These are phyloP conservation scores for Bombyx mandarina DNA, from an alignment of 1,140 invertebrate species.

Conservation along the genomic window DNA sequence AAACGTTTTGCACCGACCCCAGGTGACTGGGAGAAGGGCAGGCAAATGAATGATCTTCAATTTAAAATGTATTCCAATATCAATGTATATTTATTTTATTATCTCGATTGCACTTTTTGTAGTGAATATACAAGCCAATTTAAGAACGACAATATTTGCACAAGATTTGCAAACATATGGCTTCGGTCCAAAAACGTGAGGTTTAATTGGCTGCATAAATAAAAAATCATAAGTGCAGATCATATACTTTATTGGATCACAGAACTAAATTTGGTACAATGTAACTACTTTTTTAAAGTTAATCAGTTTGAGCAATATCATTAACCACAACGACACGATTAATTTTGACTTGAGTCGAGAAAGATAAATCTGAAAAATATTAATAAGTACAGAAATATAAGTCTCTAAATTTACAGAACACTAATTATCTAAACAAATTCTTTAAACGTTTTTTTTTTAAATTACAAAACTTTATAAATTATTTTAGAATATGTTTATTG, in stretches of 20 bases:
- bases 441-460: neutral
- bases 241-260: conserved; percentile 61
- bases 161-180: too few relatives aligned
- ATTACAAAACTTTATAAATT: conserved; percentile 6
- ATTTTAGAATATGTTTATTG: neutral
- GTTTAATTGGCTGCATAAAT: too few relatives aligned
- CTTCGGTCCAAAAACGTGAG: too few relatives aligned
- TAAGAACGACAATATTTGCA: too few relatives aligned
- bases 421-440: neutral
- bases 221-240: conserved; percentile 29
- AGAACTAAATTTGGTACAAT: conserved; percentile 59
- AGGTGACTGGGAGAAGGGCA: too few relatives aligned
- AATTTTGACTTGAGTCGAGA: conserved; percentile 24
- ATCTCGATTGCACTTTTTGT: too few relatives aligned
- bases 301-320: conserved; percentile 59
- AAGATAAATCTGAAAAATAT: conserved; percentile 17
- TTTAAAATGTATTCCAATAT: too few relatives aligned
- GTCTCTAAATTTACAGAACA: conserved; percentile 10
- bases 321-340: conserved; percentile 42
- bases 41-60: too few relatives aligned
- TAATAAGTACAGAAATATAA: conserved; percentile 7
- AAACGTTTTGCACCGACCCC: too few relatives aligned
- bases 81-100: too few relatives aligned
- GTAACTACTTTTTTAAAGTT: conserved; percentile 52
- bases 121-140: too few relatives aligned